These are phyloP conservation scores for Eulemur macaco DNA, from an alignment of 2,113 vertebrate species.

Conservation along the genomic window DNA sequence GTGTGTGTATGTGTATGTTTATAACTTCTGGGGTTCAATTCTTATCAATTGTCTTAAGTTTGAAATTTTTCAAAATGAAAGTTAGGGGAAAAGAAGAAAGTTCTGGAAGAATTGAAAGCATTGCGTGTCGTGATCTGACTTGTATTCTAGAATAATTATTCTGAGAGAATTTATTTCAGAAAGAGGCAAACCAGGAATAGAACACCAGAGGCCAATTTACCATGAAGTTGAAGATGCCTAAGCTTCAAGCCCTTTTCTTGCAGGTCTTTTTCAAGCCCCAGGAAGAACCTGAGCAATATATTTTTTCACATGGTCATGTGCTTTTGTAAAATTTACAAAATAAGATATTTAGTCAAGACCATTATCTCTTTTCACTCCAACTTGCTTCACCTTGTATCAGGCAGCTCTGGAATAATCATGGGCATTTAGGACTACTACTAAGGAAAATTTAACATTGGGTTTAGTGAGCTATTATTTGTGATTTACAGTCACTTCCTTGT, in stretches of 20 bases:
- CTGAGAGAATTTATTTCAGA: slow-evolving; percentile 5
- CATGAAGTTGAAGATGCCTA: not conserved
- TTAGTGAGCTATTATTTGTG: not conserved
- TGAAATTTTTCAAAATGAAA: slow-evolving; percentile 30
- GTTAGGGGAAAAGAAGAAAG: not conserved
- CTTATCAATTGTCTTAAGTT: not conserved
- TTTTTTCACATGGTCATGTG: not conserved
- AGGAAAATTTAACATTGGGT: not conserved
- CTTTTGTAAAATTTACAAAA: slow-evolving; percentile 8
- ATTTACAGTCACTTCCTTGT: not conserved
- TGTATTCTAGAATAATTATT: not conserved
- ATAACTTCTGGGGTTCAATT: not conserved
- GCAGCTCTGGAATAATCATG: not conserved
- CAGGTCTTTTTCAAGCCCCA: not conserved
- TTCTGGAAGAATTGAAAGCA: not conserved
- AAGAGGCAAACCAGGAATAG: not conserved
- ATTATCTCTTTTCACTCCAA: not conserved
- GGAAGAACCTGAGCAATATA: not conserved
- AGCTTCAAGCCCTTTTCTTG: not conserved
- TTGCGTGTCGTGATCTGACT: not conserved
- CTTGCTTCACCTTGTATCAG: not conserved
- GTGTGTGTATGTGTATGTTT: not conserved
- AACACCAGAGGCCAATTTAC: not conserved
- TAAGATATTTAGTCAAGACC: not conserved
- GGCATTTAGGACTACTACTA: not conserved